A percentile compares a stretch with the other conserved stretches of the same genome.
phyloP scores from a whole-genome alignment of 1,140 invertebrate genomes.

The Galleria mellonella region DNA sequence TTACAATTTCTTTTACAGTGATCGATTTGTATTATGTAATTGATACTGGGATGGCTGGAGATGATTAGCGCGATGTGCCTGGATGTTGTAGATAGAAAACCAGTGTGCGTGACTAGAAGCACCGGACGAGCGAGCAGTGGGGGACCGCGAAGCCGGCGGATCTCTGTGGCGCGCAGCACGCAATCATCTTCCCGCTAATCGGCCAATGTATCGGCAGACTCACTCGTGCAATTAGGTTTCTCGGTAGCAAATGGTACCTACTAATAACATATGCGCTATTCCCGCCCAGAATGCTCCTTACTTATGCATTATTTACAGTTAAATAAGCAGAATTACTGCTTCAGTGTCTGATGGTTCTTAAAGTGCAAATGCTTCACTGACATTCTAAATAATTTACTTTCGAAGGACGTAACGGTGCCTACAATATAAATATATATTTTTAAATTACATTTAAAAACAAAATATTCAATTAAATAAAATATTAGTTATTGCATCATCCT shows the following conservation, averaged over 20 bases:
- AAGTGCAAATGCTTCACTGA: not conserved
- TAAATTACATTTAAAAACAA: too few relatives aligned
- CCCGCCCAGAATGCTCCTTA: conserved; percentile 1
- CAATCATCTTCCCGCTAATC: conserved; percentile 57
- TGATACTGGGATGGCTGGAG: not conserved
- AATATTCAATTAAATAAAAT: too few relatives aligned
- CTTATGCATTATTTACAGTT: too few relatives aligned
- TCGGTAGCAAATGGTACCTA: conserved; percentile 36
- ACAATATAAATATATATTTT: too few relatives aligned
- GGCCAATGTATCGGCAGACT: conserved; percentile 36
- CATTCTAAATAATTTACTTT: too few relatives aligned
- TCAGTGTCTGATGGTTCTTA: not conserved
- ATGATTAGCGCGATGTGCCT: not conserved
- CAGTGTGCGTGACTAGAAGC: conserved; percentile 28
- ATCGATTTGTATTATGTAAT: not conserved
- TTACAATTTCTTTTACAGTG: not conserved
- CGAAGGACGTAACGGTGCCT: too few relatives aligned
- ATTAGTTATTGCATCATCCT: too few relatives aligned
- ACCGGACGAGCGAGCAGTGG: conserved; percentile 17
- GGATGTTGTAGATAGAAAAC: conserved; percentile 15
- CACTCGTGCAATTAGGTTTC: conserved; percentile 51
- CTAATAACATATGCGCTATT: conserved; percentile 11
- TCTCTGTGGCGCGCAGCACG: conserved; percentile 36
- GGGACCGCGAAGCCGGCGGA: conserved; percentile 20
- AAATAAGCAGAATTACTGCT: too few relatives aligned